Base-by-base conservation (phyloP, 2,113 vertebrate species). In the Bufo gargarizans region DNA sequence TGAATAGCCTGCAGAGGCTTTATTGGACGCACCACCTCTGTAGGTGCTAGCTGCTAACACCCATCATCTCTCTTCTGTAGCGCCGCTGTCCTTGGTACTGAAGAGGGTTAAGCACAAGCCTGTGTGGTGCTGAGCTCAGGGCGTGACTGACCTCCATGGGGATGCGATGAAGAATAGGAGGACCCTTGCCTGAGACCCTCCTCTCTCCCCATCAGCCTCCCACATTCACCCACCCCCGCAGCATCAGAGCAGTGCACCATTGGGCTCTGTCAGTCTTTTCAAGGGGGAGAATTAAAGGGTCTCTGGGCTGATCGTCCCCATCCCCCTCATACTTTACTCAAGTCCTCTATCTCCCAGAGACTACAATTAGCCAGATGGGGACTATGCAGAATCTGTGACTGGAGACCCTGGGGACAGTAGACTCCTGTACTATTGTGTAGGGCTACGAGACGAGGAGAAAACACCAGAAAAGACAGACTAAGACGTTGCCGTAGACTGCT, bases 1-100 rank as follows among this genome's bases (percentile, higher is more conserved):
- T 65, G 1, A 9, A n/a, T 10, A 10, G 14, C 13, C 11, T 72
- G 16, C 45, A 45, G 69, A 43, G 65, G 7, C 33, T 74, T 74
- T 47, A 47, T 6, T 12, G 4, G 10, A 3, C 12, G 6, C 20
- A 5, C 16, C 17, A 47, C 12, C 2, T 47, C 33, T 4, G 12
- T 7, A 76, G 45, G 16, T 49, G 72, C 17, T 22, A 2, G 79
- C 53, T 58, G 19, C 5, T 33, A 17, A 14, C 33, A 19, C 22
- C 22, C 43, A 61, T 81, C 49, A 84, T 45, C 84, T 3, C 56
- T 55, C 11, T 49, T 43, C 56, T 61, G 17, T 49, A 43, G 19
- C 12, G 20, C 19, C n/a, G 81, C 81, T 89, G 87, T 89, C 87
- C 87, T 78, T 78, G 87, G 87, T 89, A 22, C 87, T 89, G 87